Percentiles rank a stretch among this genome's conserved stretches.
Evolutionary conservation across 2,113 vertebrate species (phyloP).

Genomic region (Terrapene triunguis): DNA sequence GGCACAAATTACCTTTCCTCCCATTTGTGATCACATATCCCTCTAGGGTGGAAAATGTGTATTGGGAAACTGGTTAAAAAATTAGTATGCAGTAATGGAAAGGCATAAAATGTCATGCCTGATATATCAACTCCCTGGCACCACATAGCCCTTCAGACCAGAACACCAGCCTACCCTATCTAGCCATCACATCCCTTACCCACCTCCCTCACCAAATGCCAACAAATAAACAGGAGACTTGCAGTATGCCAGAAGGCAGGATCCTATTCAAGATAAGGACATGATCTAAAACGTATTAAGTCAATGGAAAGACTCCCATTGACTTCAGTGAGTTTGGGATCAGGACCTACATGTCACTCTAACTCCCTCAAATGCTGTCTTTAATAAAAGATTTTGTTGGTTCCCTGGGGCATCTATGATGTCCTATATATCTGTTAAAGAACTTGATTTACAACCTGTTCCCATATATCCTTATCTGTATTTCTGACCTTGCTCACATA

Average conservation of each 20-base stretch:
- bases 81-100: background rate
- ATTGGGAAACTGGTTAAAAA: background rate
- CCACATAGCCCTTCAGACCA: background rate
- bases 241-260: background rate
- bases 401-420: background rate
- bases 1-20: background rate
- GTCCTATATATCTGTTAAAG: background rate
- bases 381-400: background rate
- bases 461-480: background rate
- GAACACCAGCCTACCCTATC: fast-evolving
- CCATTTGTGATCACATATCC: background rate
- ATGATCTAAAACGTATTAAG: background rate
- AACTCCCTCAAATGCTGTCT: background rate
- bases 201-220: background rate
- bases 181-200: background rate
- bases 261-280: fast-evolving
- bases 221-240: background rate
- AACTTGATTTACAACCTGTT: background rate
- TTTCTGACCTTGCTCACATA: background rate
- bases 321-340: background rate
- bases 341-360: background rate
- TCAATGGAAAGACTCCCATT: background rate
- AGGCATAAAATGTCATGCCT: background rate
- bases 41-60: background rate
- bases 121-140: background rate